Base-by-base conservation (phyloP, 2,113 vertebrate genomes). In the Cathartes aura region DNA sequence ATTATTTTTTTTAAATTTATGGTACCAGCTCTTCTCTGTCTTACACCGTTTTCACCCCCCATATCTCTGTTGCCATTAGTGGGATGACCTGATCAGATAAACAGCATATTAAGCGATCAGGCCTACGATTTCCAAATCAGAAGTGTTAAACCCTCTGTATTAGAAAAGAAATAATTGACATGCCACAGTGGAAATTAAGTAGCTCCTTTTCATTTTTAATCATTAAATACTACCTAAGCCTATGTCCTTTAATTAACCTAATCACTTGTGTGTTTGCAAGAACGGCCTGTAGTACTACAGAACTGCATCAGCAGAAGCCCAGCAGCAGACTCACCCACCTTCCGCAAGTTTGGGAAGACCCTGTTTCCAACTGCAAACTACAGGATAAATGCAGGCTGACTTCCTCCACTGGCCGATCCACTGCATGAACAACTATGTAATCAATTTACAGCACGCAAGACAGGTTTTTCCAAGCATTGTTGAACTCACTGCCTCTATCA, bases 31-130 rank as follows among this genome's bases (percentile, higher is more conserved):
- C 38, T 56, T 68, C 27, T 67, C 17, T 72, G 20, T 60, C 10
- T 59, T 56, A 20, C 11, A 34, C 14, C 1, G 1, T 4, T 80
- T 53, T 81, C 43, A 68, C 2, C 1, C 6, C 6, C 15, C 2
- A 0, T 43, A 43, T 58, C 29, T 76, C 50, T 55, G 6, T 36
- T 71, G 30, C 12, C 18, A 16, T 71, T 43, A 63, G 40, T 22
- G 38, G 24, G 8, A 48, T 59, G 40, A 78, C 45, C 50, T 12
- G 14, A n/a, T 64, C 12, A 78, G 50, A 40, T 52, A 83, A 83
- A 29, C 14, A 73, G 15, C 13, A 20, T 48, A 21, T 12, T 82
- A n/a, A 79, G 89, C 3, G 2, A 52, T 43, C 22, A 63, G 11
- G 6, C 10, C 43, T 72, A 48, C 1, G 1, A 20, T 58, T 78